phyloP scores from a whole-genome alignment of 1,140 invertebrate genomes.

The Palaemon carinicauda region DNA sequence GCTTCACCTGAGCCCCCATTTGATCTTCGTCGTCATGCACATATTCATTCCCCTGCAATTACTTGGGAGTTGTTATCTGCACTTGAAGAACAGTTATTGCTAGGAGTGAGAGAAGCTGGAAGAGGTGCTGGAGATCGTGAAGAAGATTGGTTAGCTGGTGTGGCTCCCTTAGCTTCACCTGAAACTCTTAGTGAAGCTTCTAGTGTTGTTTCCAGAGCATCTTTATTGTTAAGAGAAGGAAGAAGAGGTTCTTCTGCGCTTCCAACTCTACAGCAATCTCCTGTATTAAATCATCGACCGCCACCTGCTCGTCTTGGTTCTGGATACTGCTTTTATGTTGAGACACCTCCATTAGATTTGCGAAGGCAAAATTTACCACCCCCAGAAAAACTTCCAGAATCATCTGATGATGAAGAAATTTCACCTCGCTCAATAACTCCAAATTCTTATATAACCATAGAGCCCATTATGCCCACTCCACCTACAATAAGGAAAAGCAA shows the following conservation, averaged over 20 bases:
- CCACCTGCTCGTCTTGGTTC: slow-evolving; percentile 37
- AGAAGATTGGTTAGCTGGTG: slow-evolving; percentile 72
- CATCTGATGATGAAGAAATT: slow-evolving; percentile 53
- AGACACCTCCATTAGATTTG: slow-evolving; percentile 40
- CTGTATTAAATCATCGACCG: slow-evolving; percentile 27
- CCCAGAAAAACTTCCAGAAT: slow-evolving; percentile 32
- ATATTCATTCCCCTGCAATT: slow-evolving; percentile 57
- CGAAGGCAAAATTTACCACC: slow-evolving; percentile 7
- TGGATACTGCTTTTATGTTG: slow-evolving; percentile 58
- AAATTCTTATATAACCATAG: slow-evolving; percentile 49
- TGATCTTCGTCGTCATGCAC: slow-evolving; percentile 55
- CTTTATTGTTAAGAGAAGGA: slow-evolving; percentile 49
- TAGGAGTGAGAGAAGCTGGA: slow-evolving; percentile 30
- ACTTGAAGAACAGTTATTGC: slow-evolving; percentile 60
- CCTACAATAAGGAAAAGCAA: slow-evolving; percentile 5
- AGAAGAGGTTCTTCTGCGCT: slow-evolving; percentile 58
- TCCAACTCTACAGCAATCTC: slow-evolving; percentile 51
- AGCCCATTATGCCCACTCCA: slow-evolving; percentile 50
- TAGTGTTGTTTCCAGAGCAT: slow-evolving; percentile 65
- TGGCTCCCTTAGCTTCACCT: slow-evolving; percentile 83
- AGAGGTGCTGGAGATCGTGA: slow-evolving; percentile 34
- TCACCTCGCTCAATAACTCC: slow-evolving; percentile 40
- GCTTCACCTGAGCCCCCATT: slow-evolving; percentile 61
- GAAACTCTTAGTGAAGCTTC: slow-evolving; percentile 85
- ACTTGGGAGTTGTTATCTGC: slow-evolving; percentile 63